phyloP scores from a whole-genome alignment of 2,888 invertebrate species.

The Serrognathus titanus region DNA sequence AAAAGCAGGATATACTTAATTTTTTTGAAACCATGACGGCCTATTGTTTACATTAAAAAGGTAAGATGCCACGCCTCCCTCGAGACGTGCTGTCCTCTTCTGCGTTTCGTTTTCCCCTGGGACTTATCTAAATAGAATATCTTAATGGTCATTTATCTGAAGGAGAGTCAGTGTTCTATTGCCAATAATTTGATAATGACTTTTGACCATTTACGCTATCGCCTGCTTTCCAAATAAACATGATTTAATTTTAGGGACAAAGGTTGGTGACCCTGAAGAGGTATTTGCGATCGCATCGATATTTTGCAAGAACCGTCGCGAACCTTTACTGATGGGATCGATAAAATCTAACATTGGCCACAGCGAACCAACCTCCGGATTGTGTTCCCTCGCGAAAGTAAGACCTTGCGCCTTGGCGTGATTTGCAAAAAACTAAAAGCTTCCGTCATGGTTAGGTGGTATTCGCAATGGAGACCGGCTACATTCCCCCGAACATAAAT shows the following conservation, averaged over 20 bases:
- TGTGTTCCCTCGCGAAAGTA: conserved; percentile 51
- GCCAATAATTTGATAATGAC: no score
- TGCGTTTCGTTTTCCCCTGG: no score
- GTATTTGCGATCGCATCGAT: conserved; percentile 76
- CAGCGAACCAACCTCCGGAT: conserved; percentile 80
- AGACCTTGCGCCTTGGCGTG: background rate
- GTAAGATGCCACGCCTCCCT: no score
- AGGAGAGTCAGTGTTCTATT: no score
- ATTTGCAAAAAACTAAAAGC: background rate
- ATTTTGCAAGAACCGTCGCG: conserved; percentile 70
- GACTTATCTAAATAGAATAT: no score
- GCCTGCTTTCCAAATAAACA: no score
- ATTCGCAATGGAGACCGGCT: conserved; percentile 70
- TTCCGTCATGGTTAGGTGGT: conserved; percentile 50
- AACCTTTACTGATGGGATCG: conserved; percentile 81
- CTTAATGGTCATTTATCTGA: no score
- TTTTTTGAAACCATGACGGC: no score
- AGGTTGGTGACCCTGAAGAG: conserved; percentile 91
- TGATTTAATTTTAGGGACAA: conserved; percentile 51
- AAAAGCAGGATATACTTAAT: no score
- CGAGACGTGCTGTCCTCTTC: no score
- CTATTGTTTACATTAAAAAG: no score
- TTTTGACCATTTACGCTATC: no score
- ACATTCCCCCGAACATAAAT: conserved; percentile 84
- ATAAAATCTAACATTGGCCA: conserved; percentile 95